phyloP scores from a whole-genome alignment of 2,797 vertebrate genomes.

The Salarias fasciatus region DNA sequence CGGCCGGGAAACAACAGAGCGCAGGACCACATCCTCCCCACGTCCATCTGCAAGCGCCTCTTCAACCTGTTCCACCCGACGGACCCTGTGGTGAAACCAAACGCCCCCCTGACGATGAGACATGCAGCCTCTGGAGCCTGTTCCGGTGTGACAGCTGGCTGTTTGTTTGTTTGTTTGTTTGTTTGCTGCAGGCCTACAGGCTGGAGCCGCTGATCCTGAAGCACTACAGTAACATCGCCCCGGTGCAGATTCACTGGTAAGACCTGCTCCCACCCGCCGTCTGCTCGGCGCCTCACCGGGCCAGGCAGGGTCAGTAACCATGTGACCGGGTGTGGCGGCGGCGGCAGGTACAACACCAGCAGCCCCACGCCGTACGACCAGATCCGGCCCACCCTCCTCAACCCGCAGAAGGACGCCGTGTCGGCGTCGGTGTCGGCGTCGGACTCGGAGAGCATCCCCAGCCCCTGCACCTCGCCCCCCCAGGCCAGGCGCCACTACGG shows the following conservation, averaged over 20 bases:
- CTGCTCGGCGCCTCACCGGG: no score
- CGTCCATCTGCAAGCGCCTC: slow-evolving; percentile 90
- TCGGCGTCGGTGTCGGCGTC: slow-evolving; percentile 72
- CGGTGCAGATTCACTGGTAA: slow-evolving; percentile 95
- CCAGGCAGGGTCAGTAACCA: no score
- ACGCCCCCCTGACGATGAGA: no score
- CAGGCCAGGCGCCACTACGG: slow-evolving; percentile 90
- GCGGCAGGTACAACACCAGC: slow-evolving; percentile 89
- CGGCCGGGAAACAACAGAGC: slow-evolving; percentile 86
- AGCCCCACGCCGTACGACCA: slow-evolving; percentile 90
- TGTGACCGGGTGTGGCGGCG: no score
- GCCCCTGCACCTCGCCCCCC: slow-evolving; percentile 92
- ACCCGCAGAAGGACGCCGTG: slow-evolving; percentile 86
- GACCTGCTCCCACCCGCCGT: no score
- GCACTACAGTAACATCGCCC: slow-evolving; percentile 94
- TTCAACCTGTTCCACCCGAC: slow-evolving; percentile 97
- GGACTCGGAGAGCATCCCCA: slow-evolving; percentile 88
- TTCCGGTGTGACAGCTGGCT: no score
- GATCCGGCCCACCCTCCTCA: slow-evolving; percentile 90
- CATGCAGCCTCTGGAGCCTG: no score
- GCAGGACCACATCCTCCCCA: slow-evolving; percentile 94
- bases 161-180: slow-evolving; percentile 2
- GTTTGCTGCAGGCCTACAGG: slow-evolving; percentile 88
- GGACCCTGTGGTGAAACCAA: slow-evolving; percentile 94
- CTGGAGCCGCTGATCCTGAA: slow-evolving; percentile 95